Evolutionary conservation across 2,797 vertebrate genomes (phyloP), one percentile per base, ranked within the genome.

Genomic region (Masticophis lateralis): DNA sequence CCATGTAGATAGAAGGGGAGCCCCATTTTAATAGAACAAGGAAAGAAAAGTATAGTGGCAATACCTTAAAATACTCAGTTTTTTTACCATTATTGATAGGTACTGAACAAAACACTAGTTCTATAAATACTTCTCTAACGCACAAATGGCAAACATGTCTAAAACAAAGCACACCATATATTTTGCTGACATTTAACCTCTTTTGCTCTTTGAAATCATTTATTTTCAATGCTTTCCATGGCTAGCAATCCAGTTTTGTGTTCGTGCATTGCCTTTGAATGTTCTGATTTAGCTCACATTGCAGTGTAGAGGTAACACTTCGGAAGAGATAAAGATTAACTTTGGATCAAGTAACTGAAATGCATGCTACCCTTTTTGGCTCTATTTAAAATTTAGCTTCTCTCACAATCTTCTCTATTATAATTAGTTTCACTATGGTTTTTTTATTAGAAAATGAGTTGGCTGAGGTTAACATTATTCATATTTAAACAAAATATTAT

Each of bases 321-420:
- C 3, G 16, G 8, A 2, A 3, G 22, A 37, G 13, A 28, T 55
- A 5, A 90, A 43, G 91, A 63, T n/a, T 51, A 93, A 89, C 92
- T 86, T 90, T 86, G 79, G 93, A 90, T 61, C 66, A 69, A 4
- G 27, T 28, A 55, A 74, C 89, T 22, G 25, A 43, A 90, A 56
- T 28, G 0, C 53, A 87, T 89, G 22, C 56, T 79, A 13, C 4
- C 91, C 90, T 88, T 90, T 87, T 86, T n/a, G 91, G 22, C n/a
- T 90, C 43, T 74, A 59, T 66, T 93, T 90, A 88, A 91, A 74
- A 93, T 37, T 43, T n/a, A 47, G 87, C 28, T 13, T 91, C n/a
- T 79, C n/a, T 55, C 28, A 61, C 14, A 60, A 93, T 27, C 18
- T 57, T 60, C 25, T 79, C n/a, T 47, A n/a, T 87, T 43, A n/a